Base-by-base conservation (phyloP, 1,140 invertebrate species). In the Holotrichia oblita region DNA sequence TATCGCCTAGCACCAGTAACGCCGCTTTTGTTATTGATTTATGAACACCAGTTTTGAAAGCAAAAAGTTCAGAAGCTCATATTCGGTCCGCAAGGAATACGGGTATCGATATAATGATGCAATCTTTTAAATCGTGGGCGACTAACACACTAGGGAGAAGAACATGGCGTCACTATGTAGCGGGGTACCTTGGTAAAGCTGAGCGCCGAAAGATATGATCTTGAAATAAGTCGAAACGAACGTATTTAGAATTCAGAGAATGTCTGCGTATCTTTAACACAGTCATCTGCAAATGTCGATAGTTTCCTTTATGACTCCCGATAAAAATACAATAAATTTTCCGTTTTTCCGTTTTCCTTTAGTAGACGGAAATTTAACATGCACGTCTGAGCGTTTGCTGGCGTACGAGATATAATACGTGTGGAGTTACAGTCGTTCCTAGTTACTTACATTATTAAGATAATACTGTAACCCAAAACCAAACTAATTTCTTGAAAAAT, bases 281-380 rank as follows among this genome's bases (percentile, higher is more conserved):
- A 69, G 61, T 27, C 61, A 69, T 69, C 61, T 69, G 61, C 61
- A 20, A 69, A 69, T 22, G 61, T 22, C 61, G 61, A 69, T 69
- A 69, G 61, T 69, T 69, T 22, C 61, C 61, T 69, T 69, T 69
- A 69, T 69, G 61, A 22, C 61, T 69, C 27, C 20, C 61, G 61
- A 69, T 69, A 69, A 69, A 69, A 69, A 69, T 69, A 69, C 61
- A 17, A 69, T 69, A 69, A 69, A 69, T 69, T 69, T 14, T 27
- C 22, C 61, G 61, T 69, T 69, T 48, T 69, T 69, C 61, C 61
- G 22, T 69, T 69, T 69, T 20, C 4, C 61, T 69, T 27, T 20
- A 69, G 61, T 22, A 8, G 14, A 27, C 3, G 17, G 22, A 69
- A 22, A 10, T 17, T 14, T 34, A 24, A 10, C 22, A 24, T 10